A percentile compares a stretch with the other conserved stretches of the same genome.
phyloP scores from a whole-genome alignment of 2,888 invertebrate genomes.

The Macroteleia sp. region DNA sequence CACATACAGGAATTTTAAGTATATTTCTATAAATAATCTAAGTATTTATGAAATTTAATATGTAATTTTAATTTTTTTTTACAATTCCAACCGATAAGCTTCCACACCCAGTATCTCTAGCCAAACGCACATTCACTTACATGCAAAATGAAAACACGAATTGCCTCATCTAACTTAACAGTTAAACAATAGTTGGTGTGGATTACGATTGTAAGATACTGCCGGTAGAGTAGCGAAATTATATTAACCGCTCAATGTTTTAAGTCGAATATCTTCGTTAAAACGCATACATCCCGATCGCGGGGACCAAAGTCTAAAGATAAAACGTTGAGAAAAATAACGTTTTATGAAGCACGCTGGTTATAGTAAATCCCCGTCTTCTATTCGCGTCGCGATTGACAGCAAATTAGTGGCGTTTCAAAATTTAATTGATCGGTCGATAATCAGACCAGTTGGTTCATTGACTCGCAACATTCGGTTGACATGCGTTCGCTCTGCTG shows the following conservation, averaged over 20 bases:
- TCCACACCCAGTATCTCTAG: no score
- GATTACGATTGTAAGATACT: background rate
- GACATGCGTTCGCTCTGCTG: conserved; percentile 1
- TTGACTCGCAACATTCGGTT: conserved; percentile 1
- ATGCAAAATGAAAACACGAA: no score
- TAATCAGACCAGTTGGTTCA: conserved; percentile 10
- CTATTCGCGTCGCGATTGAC: background rate
- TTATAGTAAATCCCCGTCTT: conserved; percentile 21
- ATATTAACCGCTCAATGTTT: conserved; percentile 21
- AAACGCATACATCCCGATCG: conserved; percentile 17
- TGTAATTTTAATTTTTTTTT: no score
- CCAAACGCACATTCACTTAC: no score
- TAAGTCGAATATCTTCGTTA: conserved; percentile 34
- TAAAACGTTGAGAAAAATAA: conserved; percentile 41
- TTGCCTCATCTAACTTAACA: no score
- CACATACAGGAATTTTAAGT: no score
- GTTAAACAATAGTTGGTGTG: conserved; percentile 9
- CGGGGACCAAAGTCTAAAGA: conserved; percentile 43
- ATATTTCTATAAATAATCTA: no score
- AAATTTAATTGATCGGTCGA: background rate
- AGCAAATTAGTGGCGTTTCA: conserved; percentile 9
- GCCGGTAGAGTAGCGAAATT: conserved; percentile 10
- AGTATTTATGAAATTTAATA: no score
- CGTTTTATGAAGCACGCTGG: conserved; percentile 2
- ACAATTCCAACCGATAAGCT: no score